These are phyloP conservation scores for Acronicta aceris DNA, from an alignment of 2,888 invertebrate species.

Conservation along the genomic window DNA sequence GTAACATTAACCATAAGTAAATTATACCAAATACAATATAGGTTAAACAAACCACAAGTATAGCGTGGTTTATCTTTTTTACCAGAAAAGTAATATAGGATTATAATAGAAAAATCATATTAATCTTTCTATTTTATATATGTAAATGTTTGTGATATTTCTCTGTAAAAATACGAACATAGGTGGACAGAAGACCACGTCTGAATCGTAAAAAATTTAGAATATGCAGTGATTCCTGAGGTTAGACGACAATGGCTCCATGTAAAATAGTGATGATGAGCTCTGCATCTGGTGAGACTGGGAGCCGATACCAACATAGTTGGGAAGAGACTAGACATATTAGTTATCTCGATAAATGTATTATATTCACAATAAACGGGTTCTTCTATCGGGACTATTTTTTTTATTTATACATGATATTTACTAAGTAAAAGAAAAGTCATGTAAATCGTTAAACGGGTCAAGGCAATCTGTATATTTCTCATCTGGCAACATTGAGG, in stretches of 20 bases:
- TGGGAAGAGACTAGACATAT: not conserved
- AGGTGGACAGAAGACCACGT: no score
- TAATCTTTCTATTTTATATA: conserved; percentile 59
- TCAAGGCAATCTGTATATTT: conserved; percentile 11
- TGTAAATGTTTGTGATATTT: conserved; percentile 45
- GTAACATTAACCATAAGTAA: conserved; percentile 43
- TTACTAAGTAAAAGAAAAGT: not conserved
- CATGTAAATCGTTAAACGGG: conserved; percentile 22
- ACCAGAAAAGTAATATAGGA: conserved; percentile 45
- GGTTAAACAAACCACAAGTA: conserved; percentile 68
- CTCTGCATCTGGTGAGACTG: no score
- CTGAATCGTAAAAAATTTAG: no score
- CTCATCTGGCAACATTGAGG: not conserved
- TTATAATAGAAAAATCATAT: conserved; percentile 43
- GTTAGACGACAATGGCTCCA: no score
- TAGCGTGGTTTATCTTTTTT: conserved; percentile 71
- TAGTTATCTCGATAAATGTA: conserved; percentile 53
- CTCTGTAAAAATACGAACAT: no score
- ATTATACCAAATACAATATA: conserved; percentile 46
- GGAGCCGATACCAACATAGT: not conserved
- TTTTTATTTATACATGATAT: conserved; percentile 28
- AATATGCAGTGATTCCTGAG: no score
- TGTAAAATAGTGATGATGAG: no score
- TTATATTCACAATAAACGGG: conserved; percentile 40
- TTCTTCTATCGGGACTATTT: conserved; percentile 44